Percentiles rank a stretch among this genome's conserved stretches.
Conservation (phyloP, 2,113 vertebrate genomes). For the Tetrax tetrax region DNA sequence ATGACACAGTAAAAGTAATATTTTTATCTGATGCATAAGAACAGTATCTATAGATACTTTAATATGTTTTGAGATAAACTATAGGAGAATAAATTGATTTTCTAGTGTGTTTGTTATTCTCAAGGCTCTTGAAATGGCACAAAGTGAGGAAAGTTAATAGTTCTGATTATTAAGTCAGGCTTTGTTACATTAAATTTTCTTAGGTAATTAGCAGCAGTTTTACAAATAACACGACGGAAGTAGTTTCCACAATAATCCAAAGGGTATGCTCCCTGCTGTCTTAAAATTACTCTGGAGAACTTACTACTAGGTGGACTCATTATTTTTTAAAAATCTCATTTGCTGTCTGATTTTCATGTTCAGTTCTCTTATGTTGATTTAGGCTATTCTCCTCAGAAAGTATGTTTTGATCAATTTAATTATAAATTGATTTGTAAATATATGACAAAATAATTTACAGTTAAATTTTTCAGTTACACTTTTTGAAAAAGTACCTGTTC, state of each 20-base stretch:
- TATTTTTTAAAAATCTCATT: not conserved
- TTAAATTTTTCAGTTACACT: not conserved
- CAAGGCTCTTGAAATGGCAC: not conserved
- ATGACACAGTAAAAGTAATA: not conserved
- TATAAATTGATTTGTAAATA: not conserved
- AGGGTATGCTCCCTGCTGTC: not conserved
- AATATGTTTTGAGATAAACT: not conserved
- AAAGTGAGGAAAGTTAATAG: not conserved
- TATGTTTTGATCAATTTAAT: not conserved
- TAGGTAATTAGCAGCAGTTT: constrained; percentile 22
- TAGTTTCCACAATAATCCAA: not conserved
- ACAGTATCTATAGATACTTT: not conserved
- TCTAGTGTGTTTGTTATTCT: not conserved
- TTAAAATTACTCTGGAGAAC: not conserved
- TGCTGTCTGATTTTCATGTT: not conserved
- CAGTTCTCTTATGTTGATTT: not conserved
- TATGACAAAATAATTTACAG: not conserved
- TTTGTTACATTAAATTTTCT: not conserved
- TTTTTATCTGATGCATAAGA: not conserved
- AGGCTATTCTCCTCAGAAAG: not conserved
- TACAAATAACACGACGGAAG: not conserved
- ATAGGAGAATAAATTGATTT: not conserved
- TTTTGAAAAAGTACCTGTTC: not conserved
- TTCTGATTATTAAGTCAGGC: not conserved
- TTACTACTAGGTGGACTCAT: not conserved